These are phyloP conservation scores for Chloromyia formosa DNA, from an alignment of 2,888 invertebrate genomes.

Conservation along the genomic window DNA sequence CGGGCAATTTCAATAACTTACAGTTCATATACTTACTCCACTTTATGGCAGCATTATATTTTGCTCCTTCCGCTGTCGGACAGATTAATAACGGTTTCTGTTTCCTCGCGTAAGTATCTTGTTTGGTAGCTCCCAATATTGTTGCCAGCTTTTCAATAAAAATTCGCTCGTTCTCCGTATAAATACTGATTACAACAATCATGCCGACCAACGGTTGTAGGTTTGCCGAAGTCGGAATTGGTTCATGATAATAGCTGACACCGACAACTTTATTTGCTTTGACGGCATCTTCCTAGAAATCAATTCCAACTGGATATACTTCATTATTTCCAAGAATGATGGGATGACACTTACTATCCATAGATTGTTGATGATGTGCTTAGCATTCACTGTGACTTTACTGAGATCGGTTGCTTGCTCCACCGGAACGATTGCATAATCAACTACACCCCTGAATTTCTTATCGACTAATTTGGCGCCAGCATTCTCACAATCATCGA, in stretches of 20 bases:
- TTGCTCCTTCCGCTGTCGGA: conserved; percentile 77
- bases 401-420: conserved; percentile 56
- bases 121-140: conserved; percentile 75
- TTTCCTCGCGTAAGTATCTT: conserved; percentile 74
- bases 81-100: conserved; percentile 86
- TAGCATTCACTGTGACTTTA: conserved; percentile 56
- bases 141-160: conserved; percentile 77
- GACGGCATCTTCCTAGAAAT: conserved; percentile 60
- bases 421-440: conserved; percentile 73
- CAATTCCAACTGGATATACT: neutral
- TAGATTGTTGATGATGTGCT: conserved; percentile 59
- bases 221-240: conserved; percentile 66
- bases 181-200: conserved; percentile 83
- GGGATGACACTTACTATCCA: conserved; percentile 58
- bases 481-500: conserved; percentile 66
- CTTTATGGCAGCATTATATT: conserved; percentile 82
- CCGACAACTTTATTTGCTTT: conserved; percentile 69
- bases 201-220: conserved; percentile 71
- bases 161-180: conserved; percentile 75
- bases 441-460: conserved; percentile 67
- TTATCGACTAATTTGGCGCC: conserved; percentile 67
- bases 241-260: conserved; percentile 77
- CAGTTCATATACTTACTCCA: conserved; percentile 71
- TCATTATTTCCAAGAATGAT: too few relatives aligned
- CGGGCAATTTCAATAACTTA: neutral